Conservation (phyloP, 2,888 invertebrate genomes). For the Amblyjoppa fuscipennis region DNA sequence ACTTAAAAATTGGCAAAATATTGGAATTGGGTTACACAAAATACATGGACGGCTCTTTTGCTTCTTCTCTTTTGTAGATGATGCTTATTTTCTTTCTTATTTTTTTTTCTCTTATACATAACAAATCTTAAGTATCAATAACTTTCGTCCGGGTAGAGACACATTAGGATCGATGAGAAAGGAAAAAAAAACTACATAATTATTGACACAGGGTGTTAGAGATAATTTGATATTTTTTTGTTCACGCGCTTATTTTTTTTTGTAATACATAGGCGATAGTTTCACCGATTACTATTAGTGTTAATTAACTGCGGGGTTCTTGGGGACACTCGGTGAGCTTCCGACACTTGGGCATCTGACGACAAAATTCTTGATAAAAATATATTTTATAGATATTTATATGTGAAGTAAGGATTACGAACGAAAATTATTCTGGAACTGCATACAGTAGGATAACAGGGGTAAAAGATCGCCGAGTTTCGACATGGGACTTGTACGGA, state of each 20-base stretch:
- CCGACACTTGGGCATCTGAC: slow-evolving; percentile 23
- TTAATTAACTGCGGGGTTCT: slow-evolving; percentile 55
- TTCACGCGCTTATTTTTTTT: background rate
- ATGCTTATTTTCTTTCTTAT: slow-evolving; percentile 13
- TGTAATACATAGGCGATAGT: slow-evolving; percentile 47
- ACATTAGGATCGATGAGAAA: slow-evolving; percentile 46
- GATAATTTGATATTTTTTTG: slow-evolving; percentile 33
- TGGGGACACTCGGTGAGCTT: slow-evolving; percentile 27
- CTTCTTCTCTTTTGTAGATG: slow-evolving; percentile 26
- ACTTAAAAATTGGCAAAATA: background rate
- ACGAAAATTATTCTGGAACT: slow-evolving; percentile 52
- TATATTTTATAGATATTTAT: slow-evolving; percentile 26
- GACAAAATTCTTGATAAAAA: slow-evolving; percentile 46
- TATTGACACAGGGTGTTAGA: slow-evolving; percentile 50
- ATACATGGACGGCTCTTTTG: slow-evolving; percentile 40
- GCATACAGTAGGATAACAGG: slow-evolving; percentile 39
- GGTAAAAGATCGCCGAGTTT: slow-evolving; percentile 25
- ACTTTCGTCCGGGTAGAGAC: slow-evolving; percentile 18
- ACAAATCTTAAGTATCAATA: slow-evolving; percentile 59
- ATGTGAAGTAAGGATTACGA: slow-evolving; percentile 30
- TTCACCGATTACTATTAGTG: slow-evolving; percentile 35
- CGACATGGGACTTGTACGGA: slow-evolving; percentile 36
- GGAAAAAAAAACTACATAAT: slow-evolving; percentile 27
- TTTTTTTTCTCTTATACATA: slow-evolving; percentile 48
- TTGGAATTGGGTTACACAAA: slow-evolving; percentile 40